Percentiles rank a stretch among this genome's conserved stretches.
phyloP scores from a whole-genome alignment of 1,140 invertebrate species.

The Adelges cooleyi region DNA sequence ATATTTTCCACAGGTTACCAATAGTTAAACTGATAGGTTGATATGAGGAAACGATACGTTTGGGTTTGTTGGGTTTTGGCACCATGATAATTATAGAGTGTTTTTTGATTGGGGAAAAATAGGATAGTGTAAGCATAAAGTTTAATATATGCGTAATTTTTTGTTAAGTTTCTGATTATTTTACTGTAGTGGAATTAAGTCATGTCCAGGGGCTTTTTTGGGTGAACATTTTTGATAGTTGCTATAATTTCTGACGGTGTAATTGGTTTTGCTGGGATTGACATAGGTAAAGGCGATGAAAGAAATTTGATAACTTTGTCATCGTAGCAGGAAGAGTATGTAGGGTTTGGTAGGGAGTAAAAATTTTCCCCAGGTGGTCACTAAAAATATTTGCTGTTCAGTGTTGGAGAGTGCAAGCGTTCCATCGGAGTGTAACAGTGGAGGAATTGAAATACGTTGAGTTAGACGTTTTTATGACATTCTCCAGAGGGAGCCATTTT shows the following conservation, averaged over 20 bases:
- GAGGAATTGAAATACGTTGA: neutral
- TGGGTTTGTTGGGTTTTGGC: constrained; percentile 34
- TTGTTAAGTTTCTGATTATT: neutral
- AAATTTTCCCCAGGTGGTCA: neutral
- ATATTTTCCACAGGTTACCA: too few relatives aligned
- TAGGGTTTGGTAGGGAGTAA: neutral
- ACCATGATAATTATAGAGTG: constrained; percentile 36
- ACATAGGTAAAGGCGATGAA: neutral
- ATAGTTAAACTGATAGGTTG: constrained; percentile 33
- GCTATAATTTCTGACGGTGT: neutral
- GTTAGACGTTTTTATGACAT: neutral
- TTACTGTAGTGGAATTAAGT: neutral
- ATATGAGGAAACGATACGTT: constrained; percentile 33
- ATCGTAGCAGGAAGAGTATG: neutral
- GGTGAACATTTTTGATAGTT: neutral
- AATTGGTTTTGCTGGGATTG: neutral
- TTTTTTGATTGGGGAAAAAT: constrained; percentile 34
- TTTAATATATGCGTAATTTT: constrained; percentile 13
- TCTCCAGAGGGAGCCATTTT: neutral
- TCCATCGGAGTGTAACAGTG: neutral
- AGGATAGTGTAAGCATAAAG: neutral
- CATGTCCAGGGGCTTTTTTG: constrained; percentile 10
- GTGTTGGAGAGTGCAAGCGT: neutral
- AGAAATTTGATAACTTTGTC: neutral
- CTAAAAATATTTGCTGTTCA: neutral